These are phyloP conservation scores for Thripadectes ignobilis DNA, from an alignment of 2,797 vertebrate genomes.

Conservation along the genomic window DNA sequence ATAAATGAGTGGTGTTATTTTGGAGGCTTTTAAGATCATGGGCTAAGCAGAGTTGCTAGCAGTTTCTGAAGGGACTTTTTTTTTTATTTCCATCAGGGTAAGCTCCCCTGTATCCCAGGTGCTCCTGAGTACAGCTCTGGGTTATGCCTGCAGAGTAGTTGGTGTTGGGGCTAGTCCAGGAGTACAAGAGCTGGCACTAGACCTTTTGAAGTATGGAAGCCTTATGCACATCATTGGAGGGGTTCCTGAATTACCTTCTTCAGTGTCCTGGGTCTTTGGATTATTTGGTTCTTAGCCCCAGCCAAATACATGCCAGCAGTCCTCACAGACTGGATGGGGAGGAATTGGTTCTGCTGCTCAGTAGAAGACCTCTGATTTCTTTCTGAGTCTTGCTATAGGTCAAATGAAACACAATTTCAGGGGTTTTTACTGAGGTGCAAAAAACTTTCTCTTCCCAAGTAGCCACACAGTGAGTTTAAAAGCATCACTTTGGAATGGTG, in stretches of 20 bases:
- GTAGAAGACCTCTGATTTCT: background rate
- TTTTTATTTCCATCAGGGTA: background rate
- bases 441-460: background rate
- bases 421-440: background rate
- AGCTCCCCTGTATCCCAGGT: background rate
- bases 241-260: background rate
- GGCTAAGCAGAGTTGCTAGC: background rate
- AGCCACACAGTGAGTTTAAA: background rate
- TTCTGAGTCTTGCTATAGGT: background rate
- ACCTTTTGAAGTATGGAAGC: background rate
- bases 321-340: background rate
- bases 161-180: background rate
- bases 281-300: background rate
- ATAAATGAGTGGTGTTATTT: background rate
- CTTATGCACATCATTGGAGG: background rate
- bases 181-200: background rate
- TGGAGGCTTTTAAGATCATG: background rate
- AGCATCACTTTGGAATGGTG: background rate
- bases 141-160: accelerated
- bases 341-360: background rate
- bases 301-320: background rate
- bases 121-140: background rate
- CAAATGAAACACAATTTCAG: background rate
- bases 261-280: background rate
- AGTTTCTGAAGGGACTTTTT: background rate